A percentile compares a stretch with the other conserved stretches of the same genome.
Evolutionary conservation across 1,140 invertebrate species (phyloP).

Genomic region (Trachymyrmex cornetzi): DNA sequence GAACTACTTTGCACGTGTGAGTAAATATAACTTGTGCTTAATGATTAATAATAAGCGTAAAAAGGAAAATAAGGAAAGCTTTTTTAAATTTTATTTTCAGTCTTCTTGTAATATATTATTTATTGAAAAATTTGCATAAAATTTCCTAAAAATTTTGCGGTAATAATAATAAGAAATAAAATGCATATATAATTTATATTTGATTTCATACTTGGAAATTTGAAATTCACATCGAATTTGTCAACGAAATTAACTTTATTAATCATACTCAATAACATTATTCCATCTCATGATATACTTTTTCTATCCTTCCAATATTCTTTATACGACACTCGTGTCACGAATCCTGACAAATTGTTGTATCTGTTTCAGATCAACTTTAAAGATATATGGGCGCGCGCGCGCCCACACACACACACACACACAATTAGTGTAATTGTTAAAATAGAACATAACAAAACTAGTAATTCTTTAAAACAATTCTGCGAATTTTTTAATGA

Average conservation of each 20-base stretch:
- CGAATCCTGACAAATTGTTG: constrained; percentile 71
- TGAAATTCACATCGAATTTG: neutral
- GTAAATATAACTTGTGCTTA: constrained; percentile 60
- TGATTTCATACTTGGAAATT: neutral
- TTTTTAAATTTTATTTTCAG: constrained; percentile 70
- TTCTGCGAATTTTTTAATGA: neutral
- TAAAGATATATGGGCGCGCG: constrained; percentile 9
- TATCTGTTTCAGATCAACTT: constrained; percentile 51
- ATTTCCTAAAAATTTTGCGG: too few species aligned
- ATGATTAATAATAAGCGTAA: constrained; percentile 29
- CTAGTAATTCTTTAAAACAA: neutral
- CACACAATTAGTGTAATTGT: neutral
- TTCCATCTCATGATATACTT: constrained; percentile 24
- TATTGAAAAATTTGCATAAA: constrained; percentile 24
- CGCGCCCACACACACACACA: too few species aligned
- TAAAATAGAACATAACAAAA: neutral
- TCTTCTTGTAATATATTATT: neutral
- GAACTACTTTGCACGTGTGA: neutral
- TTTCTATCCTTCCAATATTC: constrained; percentile 56
- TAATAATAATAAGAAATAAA: neutral
- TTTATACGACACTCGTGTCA: constrained; percentile 42
- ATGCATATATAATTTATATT: neutral
- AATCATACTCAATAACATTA: neutral
- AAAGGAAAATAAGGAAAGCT: constrained; percentile 31
- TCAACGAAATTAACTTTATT: constrained; percentile 30